These are phyloP conservation scores for Didymodactylos carnosus DNA, from an alignment of 2,888 invertebrate species.

Conservation along the genomic window DNA sequence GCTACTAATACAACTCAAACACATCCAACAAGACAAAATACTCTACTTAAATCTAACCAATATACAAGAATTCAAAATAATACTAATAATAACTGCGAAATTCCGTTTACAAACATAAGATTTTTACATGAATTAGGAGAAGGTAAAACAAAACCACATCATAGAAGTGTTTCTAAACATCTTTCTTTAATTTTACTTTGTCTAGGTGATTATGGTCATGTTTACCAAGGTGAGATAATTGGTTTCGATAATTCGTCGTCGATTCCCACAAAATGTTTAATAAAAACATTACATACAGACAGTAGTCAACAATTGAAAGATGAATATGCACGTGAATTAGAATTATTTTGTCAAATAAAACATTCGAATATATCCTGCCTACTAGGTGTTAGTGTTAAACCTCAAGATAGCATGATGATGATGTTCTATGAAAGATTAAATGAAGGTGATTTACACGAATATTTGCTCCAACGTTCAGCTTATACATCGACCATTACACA, in stretches of 20 bases:
- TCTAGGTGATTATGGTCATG: constrained; percentile 75
- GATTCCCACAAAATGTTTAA: constrained; percentile 53
- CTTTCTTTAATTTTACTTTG: neutral
- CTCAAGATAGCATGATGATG: constrained; percentile 58
- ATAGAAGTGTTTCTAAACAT: neutral
- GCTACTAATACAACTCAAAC: neutral
- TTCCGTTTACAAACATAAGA: constrained; percentile 17
- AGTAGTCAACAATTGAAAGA: constrained; percentile 74
- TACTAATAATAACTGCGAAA: no score
- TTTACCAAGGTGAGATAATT: constrained; percentile 72
- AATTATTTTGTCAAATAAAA: constrained; percentile 45
- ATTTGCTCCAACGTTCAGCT: constrained; percentile 70
- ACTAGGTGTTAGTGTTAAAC: constrained; percentile 63
- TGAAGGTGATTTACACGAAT: constrained; percentile 83
- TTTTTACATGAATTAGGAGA: constrained; percentile 78
- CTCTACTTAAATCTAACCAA: neutral
- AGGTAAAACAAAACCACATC: constrained; percentile 29
- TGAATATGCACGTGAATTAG: neutral
- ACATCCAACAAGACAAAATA: neutral
- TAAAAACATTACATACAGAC: constrained; percentile 79
- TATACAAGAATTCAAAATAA: no score
- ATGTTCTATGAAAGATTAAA: constrained; percentile 94
- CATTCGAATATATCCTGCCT: constrained; percentile 89
- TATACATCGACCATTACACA: constrained; percentile 35
- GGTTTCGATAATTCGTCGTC: constrained; percentile 28